Evolutionary conservation across 2,113 vertebrate species (phyloP), one percentile per base, ranked within the genome.

Genomic region (Uropsilus gracilis): DNA sequence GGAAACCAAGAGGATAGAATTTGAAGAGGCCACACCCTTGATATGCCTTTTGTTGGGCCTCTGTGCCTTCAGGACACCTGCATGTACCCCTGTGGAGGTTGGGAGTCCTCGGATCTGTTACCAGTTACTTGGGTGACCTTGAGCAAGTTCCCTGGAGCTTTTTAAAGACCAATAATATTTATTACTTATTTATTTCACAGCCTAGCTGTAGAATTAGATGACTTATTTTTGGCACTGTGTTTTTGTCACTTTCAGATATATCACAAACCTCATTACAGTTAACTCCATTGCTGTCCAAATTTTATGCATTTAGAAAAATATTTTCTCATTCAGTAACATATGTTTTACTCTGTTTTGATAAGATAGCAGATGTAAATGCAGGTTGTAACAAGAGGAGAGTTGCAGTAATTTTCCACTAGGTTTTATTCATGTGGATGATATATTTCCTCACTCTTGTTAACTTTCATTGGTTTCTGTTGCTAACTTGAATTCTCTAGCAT

Each of bases 101-200:
- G 69, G 34, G 20, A 64, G 32, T 30, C 32, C n/a, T 77, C n/a
- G 0, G 34, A 55, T 86, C 1, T 37, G 4, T 46, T 48, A n/a
- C 63, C 69, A 22, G 69, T 48, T 91, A 86, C 64, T 81, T 66
- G 61, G 24, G 44, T 95, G 94, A 92, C 86, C 89, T 98, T 97
- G 86, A 95, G 69, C 37, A 85, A 86, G 37, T 86, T 94, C 24
- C 82, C 30, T 64, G n/a, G 59, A 77, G 77, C 55, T 12, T 85
- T 90, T 55, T 94, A 83, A 88, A 64, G 22, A 71, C 73, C 63
- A n/a, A 5, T 95, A 86, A 24, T 72, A 84, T 72, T 75, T 94
- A 88, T 83, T 92, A 66, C 69, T 50, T 88, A 30, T 80, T 93
- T 91, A 82, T 77, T 96, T 94, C 73, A 64, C 46, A 92, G 39